Percentiles rank a stretch among this genome's conserved stretches.
Evolutionary conservation across 2,113 vertebrate species (phyloP).

Genomic region (Trematocara unimaculatum): DNA sequence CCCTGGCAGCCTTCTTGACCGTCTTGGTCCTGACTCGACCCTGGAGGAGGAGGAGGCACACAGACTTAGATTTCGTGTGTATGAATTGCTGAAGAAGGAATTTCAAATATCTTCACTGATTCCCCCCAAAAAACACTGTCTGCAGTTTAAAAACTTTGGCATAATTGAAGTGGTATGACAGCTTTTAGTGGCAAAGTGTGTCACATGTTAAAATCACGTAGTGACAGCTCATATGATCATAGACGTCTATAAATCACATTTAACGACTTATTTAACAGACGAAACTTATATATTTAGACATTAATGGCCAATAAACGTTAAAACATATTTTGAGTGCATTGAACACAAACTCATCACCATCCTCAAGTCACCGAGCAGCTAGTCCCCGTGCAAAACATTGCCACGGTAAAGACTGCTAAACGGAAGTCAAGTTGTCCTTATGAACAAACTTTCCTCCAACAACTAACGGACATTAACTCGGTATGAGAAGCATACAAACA

Average conservation of each 20-base stretch:
- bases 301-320: not conserved
- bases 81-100: not conserved
- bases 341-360: not conserved
- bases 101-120: not conserved
- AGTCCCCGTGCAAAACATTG: not conserved
- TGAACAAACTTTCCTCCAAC: not conserved
- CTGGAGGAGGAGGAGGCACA: constrained; percentile 38
- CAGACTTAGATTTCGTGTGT: not conserved
- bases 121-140: not conserved
- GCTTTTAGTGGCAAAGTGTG: not conserved
- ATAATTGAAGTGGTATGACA: not conserved
- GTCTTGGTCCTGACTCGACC: constrained; percentile 95
- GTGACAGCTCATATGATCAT: not conserved
- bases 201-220: not conserved
- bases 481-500: not conserved
- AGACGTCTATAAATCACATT: not conserved
- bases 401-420: not conserved
- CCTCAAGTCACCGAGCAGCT: not conserved
- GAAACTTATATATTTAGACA: not conserved
- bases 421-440: not conserved
- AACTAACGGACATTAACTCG: not conserved
- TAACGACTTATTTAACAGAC: not conserved
- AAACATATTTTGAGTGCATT: rapidly evolving
- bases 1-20: constrained; percentile 93
- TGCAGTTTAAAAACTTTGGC: not conserved